These are phyloP conservation scores for Hipposideros armiger DNA, from an alignment of 2,113 vertebrate genomes.

Conservation along the genomic window DNA sequence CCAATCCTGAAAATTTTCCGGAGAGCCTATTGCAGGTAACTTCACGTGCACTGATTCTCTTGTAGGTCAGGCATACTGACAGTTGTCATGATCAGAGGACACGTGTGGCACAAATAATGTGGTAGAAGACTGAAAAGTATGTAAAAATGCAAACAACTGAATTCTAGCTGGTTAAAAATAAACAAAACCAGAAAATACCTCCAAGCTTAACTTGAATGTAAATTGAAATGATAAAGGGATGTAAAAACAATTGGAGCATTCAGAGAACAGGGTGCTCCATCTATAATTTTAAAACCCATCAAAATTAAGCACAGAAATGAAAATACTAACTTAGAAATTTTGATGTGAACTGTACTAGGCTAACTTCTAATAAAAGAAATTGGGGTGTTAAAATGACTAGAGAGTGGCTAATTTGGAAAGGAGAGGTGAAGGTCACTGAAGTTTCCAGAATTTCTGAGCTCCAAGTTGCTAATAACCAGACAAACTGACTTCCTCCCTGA, in stretches of 20 bases:
- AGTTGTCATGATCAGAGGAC: neutral
- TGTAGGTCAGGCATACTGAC: neutral
- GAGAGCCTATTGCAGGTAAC: neutral
- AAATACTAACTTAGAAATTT: neutral
- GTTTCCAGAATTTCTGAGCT: conserved; percentile 35
- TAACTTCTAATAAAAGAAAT: conserved; percentile 47
- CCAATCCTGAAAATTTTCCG: conserved; percentile 11
- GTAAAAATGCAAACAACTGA: neutral
- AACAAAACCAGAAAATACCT: neutral
- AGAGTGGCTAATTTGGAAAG: conserved; percentile 20
- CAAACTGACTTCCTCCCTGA: conserved; percentile 28
- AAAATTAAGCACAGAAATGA: conserved; percentile 44
- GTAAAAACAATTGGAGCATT: neutral
- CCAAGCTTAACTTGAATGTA: neutral
- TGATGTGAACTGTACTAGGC: neutral
- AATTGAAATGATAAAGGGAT: neutral
- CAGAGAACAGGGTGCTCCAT: neutral
- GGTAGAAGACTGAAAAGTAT: neutral
- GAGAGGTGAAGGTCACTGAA: conserved; percentile 65
- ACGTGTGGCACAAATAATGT: neutral
- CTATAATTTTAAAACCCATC: neutral
- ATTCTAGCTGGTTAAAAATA: neutral
- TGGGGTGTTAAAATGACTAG: neutral
- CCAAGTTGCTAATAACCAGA: conserved; percentile 25
- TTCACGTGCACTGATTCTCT: neutral